A percentile compares a stretch with the other conserved stretches of the same genome.
Conservation (phyloP, 1,140 invertebrate species). For the Hyles euphorbiae region DNA sequence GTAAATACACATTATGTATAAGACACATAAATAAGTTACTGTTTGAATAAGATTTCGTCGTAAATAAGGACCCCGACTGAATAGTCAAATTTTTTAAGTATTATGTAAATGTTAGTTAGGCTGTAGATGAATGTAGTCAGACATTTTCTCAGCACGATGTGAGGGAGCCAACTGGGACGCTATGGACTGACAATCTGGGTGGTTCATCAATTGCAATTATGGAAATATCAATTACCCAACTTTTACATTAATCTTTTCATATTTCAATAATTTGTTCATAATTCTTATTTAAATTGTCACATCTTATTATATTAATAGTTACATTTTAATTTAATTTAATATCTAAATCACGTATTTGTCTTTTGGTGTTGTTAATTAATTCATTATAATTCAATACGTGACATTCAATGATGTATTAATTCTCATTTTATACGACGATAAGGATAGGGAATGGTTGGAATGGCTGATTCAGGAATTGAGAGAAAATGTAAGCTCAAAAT, state of each 20-base stretch:
- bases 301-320: no score
- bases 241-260: no score
- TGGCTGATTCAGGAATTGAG: slow-evolving; percentile 70
- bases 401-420: neutral
- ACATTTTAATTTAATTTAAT: no score
- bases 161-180: neutral
- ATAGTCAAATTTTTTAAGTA: slow-evolving; percentile 70
- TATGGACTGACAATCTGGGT: no score
- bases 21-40: neutral
- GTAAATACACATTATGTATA: slow-evolving; percentile 2
- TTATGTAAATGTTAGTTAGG: slow-evolving; percentile 49
- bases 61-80: slow-evolving; percentile 71
- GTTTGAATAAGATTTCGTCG: slow-evolving; percentile 22
- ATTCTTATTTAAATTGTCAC: no score
- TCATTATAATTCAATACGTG: no score
- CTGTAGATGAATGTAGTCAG: slow-evolving; percentile 35
- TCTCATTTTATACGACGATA: slow-evolving; percentile 14
- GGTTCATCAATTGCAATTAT: no score
- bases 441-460: slow-evolving; percentile 26
- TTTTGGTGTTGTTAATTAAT: no score
- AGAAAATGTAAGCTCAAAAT: slow-evolving; percentile 66
- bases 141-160: slow-evolving; percentile 21
- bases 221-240: no score
- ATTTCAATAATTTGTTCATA: no score
- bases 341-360: no score